Conservation (phyloP, 1,140 invertebrate genomes). For the Macrobrachium nipponense region DNA sequence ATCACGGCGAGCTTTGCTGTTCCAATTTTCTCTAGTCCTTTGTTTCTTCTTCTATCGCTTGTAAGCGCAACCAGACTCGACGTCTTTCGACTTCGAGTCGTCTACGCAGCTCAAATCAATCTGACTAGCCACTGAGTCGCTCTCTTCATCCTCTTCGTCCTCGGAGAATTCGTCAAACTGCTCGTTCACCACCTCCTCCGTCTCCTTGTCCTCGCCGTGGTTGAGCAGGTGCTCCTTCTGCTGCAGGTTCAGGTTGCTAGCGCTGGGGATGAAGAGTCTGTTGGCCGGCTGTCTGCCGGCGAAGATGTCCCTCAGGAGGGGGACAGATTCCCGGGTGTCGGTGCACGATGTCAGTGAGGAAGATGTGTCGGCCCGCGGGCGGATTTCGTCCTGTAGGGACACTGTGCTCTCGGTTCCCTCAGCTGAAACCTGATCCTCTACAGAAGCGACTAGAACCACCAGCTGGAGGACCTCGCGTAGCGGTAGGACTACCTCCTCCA, state of each 20-base stretch:
- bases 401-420: neutral
- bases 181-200: neutral
- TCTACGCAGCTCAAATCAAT: no score
- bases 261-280: neutral
- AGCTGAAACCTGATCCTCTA: neutral
- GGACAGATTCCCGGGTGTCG: neutral
- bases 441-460: slow-evolving; percentile 25
- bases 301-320: slow-evolving; percentile 8
- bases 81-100: no score
- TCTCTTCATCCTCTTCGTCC: neutral
- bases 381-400: neutral
- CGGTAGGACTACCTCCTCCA: slow-evolving; percentile 32
- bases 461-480: slow-evolving; percentile 28
- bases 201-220: slow-evolving; percentile 1
- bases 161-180: neutral
- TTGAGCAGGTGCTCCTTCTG: neutral
- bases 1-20: no score
- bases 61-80: no score
- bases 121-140: neutral
- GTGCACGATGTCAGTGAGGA: neutral
- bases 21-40: no score
- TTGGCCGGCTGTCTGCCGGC: neutral
- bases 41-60: no score
- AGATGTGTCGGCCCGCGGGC: neutral
- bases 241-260: neutral